A percentile compares a stretch with the other conserved stretches of the same genome.
phyloP scores from a whole-genome alignment of 1,140 invertebrate genomes.

The Arctopsyche grandis region DNA sequence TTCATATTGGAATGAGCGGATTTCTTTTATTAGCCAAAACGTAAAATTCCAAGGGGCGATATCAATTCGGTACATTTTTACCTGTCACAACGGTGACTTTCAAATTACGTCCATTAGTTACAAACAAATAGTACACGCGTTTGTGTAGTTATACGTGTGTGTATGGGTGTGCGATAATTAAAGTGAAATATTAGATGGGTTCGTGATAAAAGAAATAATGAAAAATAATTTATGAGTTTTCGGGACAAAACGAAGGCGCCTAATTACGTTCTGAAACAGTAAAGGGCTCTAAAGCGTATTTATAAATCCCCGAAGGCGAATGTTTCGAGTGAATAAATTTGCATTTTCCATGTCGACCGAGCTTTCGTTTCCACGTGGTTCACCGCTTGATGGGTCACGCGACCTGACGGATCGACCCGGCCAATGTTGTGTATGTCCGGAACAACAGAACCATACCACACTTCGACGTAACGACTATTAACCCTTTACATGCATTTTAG shows the following conservation, averaged over 20 bases:
- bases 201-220: slow-evolving; percentile 52
- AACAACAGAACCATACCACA: background rate
- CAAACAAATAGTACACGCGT: background rate
- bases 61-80: slow-evolving; percentile 27
- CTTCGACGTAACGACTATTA: no score
- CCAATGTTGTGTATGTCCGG: background rate
- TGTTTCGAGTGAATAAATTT: slow-evolving; percentile 52
- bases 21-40: background rate
- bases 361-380: slow-evolving; percentile 37
- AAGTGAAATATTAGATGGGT: slow-evolving; percentile 50
- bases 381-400: slow-evolving; percentile 40
- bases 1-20: background rate
- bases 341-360: slow-evolving; percentile 50
- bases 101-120: slow-evolving; percentile 15
- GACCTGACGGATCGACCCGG: slow-evolving; percentile 33
- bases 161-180: slow-evolving; percentile 37
- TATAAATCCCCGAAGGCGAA: slow-evolving; percentile 46
- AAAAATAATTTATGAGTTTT: slow-evolving; percentile 53
- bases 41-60: slow-evolving; percentile 32
- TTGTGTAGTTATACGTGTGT: background rate
- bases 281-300: slow-evolving; percentile 47
- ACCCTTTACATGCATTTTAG: no score
- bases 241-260: slow-evolving; percentile 51
- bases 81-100: slow-evolving; percentile 38
- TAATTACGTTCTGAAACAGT: slow-evolving; percentile 50